Percentiles rank a stretch among this genome's conserved stretches.
These are phyloP conservation scores for Enteromius radiatus DNA, from an alignment of 2,797 vertebrate species.

Conservation along the genomic window DNA sequence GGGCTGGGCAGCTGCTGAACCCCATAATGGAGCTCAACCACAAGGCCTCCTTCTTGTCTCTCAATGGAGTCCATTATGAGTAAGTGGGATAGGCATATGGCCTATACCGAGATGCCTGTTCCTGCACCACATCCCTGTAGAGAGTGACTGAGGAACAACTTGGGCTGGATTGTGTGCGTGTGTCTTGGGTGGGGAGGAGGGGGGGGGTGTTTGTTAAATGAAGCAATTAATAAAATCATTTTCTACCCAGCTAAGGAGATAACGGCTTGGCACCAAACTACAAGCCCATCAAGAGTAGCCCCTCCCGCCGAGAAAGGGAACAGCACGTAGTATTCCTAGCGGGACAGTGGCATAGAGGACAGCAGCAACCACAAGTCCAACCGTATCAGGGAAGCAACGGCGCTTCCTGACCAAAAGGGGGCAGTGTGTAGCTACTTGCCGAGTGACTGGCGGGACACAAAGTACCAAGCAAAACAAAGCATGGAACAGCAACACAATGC, in stretches of 20 bases:
- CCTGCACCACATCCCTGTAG: conserved; percentile 67
- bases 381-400: background rate
- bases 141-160: conserved; percentile 40
- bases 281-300: conserved; percentile 74
- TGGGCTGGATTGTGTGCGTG: conserved; percentile 45
- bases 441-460: conserved; percentile 56
- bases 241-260: conserved; percentile 85
- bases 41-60: conserved; percentile 56
- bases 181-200: conserved; percentile 60
- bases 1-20: conserved; percentile 38
- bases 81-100: conserved; percentile 78
- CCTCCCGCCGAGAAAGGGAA: conserved; percentile 61
- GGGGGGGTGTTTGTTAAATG: conserved; percentile 75
- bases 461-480: conserved; percentile 54
- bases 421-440: conserved; percentile 75
- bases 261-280: conserved; percentile 81
- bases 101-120: conserved; percentile 71
- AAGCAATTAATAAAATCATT: conserved; percentile 88
- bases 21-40: conserved; percentile 25
- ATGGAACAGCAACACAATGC: conserved; percentile 47
- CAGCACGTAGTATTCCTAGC: conserved; percentile 65
- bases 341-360: conserved; percentile 48
- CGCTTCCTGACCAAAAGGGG: conserved; percentile 72
- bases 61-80: conserved; percentile 71
- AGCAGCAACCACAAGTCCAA: conserved; percentile 36